These are phyloP conservation scores for Dyspetes luteomarginatus DNA, from an alignment of 2,888 invertebrate genomes.

Conservation along the genomic window DNA sequence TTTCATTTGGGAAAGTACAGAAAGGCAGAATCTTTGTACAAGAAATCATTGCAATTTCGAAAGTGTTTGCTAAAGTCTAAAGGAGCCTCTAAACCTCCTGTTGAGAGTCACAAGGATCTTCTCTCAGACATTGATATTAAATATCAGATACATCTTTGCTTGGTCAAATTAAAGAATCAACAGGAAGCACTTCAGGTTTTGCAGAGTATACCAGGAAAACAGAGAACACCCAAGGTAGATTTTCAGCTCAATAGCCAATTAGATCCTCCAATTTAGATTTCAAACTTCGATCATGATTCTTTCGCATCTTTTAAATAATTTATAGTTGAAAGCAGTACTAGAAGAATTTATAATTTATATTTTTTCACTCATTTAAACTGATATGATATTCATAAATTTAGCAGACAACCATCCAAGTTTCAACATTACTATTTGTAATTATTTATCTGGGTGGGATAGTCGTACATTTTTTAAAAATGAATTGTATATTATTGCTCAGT, in stretches of 20 bases:
- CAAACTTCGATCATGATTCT: not conserved
- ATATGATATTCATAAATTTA: too few relatives aligned
- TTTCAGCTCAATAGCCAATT: not conserved
- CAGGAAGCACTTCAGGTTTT: constrained; percentile 86
- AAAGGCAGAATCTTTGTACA: constrained; percentile 88
- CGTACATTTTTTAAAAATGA: too few relatives aligned
- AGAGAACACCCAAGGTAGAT: constrained; percentile 87
- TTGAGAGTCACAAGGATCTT: constrained; percentile 84
- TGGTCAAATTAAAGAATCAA: constrained; percentile 87
- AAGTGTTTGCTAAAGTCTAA: constrained; percentile 87
- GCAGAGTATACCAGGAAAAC: constrained; percentile 86
- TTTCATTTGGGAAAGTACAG: constrained; percentile 88
- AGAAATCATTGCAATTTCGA: constrained; percentile 87
- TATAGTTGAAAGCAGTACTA: too few relatives aligned
- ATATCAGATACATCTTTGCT: constrained; percentile 89
- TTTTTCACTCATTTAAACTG: too few relatives aligned
- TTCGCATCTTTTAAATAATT: too few relatives aligned
- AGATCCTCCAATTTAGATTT: not conserved
- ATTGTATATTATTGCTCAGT: not conserved
- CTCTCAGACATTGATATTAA: constrained; percentile 88
- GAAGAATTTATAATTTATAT: too few relatives aligned
- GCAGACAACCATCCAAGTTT: not conserved
- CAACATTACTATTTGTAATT: not conserved
- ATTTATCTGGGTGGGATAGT: too few relatives aligned
- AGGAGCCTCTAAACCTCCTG: constrained; percentile 82